Evolutionary conservation across 2,797 vertebrate species (phyloP), one percentile per base, ranked within the genome.

Genomic region (Schizopygopsis malacanthus): DNA sequence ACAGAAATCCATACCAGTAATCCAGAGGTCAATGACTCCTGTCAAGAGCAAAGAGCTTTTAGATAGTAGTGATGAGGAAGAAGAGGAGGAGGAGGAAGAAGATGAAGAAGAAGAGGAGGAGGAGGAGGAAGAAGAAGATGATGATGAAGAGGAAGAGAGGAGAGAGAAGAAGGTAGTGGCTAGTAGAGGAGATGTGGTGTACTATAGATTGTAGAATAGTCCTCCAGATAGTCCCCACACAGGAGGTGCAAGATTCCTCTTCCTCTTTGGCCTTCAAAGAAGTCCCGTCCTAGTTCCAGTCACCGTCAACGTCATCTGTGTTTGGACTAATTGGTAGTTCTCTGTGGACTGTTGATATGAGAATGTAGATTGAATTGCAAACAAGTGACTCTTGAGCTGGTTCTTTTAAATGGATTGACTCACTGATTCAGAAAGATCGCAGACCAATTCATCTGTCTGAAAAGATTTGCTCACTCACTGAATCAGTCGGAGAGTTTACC

Each of bases 1-100:
- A 47, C 88, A 89, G 87, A 89, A 86, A 83, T 84, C 93, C 79
- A 43, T 91, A 89, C 50, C 86, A 52, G 86, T 75, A 15, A 56
- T 83, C 71, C 90, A 86, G 56, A 88, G 65, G 70, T 88, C 86
- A 63, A 85, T 88, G 82, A 88, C 89, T 83, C 90, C 92, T n/a
- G 79, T 86, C 87, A 90, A 91, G 88, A 88, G 85, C 43, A 86
- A 87, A 86, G 75, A 85, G 56, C 71, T 86, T 78, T 37, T 87
- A 89, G 90, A 91, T 73, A 89, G 87, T 92, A 93, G 92, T 92
- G 91, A 93, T 85, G 93, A 92, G 37, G 83, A 72, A 47, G 89
- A 92, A 45, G 89, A 91, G 59, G 93, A 91, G 15, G 93, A 94
- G 0, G 88, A 92, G 0, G 88, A 93, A 0, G 92, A 90, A 0